Base-by-base conservation (phyloP, 1,140 invertebrate genomes). In the Drosophila kanapiae region DNA sequence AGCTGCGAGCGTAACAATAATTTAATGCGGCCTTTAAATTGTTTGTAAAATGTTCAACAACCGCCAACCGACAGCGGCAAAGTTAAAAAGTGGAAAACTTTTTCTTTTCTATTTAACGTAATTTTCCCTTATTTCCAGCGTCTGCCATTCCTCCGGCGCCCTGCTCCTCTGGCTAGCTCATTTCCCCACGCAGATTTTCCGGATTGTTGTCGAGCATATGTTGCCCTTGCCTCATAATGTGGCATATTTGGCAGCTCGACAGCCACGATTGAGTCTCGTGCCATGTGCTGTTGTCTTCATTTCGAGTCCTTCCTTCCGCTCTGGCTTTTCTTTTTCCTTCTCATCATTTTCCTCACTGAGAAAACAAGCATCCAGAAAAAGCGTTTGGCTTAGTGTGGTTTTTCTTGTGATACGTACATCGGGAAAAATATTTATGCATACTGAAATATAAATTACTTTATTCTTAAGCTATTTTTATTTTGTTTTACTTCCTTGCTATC, bases 71-170 rank as follows among this genome's bases (percentile, higher is more conserved):
- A 45, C 49, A 56, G 42, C 56, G 70, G 59, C 85, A 82, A 90
- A 86, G 88, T 82, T 90, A 90, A 90, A 90, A 90, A 90, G 90
- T 82, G 88, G 85, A 86, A 90, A 88, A 90, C 81, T 68, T 90
- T 85, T 90, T 90, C 81, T 82, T 90, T 90, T 90, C 85, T 90
- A 90, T 90, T 90, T 90, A 90, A 90, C 85, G 85, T 90, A 90
- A 90, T 90, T 90, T 90, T 78, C 86, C 85, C 83, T 90, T 88
- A 90, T 90, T 90, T 85, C 75, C 85, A 65, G 64, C 64, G 54
- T 60, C 76, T 78, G 64, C 23, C 57, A 13, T 40, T 40, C 48
- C 45, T 4, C 11, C 29, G 10, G 35, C 27, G n/a, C 18, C 47
- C 29, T 7, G 51, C 8, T 35, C 23, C 27, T 16, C 37, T 48